phyloP scores from a whole-genome alignment of 2,888 invertebrate genomes.

The Epiblema foenella region DNA sequence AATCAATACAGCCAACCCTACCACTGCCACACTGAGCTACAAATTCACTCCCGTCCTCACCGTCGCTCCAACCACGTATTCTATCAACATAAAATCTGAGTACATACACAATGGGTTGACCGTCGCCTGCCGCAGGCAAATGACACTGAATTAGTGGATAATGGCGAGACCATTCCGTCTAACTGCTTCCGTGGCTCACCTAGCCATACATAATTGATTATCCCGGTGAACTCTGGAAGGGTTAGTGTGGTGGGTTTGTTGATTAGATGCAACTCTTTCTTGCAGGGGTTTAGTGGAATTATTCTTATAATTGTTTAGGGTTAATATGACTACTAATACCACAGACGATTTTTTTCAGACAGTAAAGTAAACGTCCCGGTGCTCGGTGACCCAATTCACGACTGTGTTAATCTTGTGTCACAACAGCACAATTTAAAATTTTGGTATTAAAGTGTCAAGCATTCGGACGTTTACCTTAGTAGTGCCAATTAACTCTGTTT shows the following conservation, averaged over 20 bases:
- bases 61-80: constrained; percentile 31
- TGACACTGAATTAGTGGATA: constrained; percentile 43
- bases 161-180: constrained; percentile 44
- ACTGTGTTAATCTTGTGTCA: too few relatives aligned
- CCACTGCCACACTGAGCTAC: constrained; percentile 11
- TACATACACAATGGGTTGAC: constrained; percentile 37
- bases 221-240: constrained; percentile 39
- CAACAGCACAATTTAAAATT: too few relatives aligned
- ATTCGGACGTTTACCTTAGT: neutral
- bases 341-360: too few relatives aligned
- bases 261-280: constrained; percentile 26
- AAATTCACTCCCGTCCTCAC: constrained; percentile 22
- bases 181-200: constrained; percentile 45
- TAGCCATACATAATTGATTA: constrained; percentile 45
- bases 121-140: constrained; percentile 44
- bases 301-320: neutral
- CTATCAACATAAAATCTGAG: constrained; percentile 44
- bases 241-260: constrained; percentile 34
- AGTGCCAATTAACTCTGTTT: neutral
- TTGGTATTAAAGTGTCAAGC: neutral
- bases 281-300: constrained; percentile 1
- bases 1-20: constrained; percentile 5
- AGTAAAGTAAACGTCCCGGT: too few relatives aligned
- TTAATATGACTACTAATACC: neutral
- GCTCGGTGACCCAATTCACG: too few relatives aligned